A percentile compares a stretch with the other conserved stretches of the same genome.
Evolutionary conservation across 2,888 invertebrate species (phyloP).

Genomic region (Eupithecia vulgata): DNA sequence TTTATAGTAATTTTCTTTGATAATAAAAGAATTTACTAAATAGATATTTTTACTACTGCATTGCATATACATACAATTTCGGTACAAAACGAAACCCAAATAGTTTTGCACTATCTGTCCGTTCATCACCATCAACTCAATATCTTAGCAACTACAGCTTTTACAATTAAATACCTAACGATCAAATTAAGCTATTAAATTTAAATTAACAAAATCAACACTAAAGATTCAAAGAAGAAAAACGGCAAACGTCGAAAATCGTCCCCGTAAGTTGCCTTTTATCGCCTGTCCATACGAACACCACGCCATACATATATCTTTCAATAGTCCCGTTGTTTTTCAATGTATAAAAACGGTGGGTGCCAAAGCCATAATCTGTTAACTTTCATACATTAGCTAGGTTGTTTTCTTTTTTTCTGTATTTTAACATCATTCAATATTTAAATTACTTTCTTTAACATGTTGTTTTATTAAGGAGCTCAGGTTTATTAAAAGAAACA

Average conservation of each 20-base stretch:
- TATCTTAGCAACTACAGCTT: not conserved
- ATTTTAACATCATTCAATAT: not conserved
- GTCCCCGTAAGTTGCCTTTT: not conserved
- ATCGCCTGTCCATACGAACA: not conserved
- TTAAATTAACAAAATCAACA: not conserved
- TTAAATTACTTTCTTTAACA: not conserved
- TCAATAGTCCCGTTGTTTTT: conserved; percentile 65
- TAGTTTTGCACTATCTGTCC: too few species aligned
- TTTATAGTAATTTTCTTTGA: too few species aligned
- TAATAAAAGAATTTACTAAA: too few species aligned
- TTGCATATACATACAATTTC: too few species aligned
- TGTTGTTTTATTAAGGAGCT: not conserved
- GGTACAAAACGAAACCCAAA: too few species aligned
- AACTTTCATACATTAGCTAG: not conserved
- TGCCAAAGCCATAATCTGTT: conserved; percentile 41
- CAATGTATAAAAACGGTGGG: conserved; percentile 51
- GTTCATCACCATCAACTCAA: too few species aligned
- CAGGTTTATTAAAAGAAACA: not conserved
- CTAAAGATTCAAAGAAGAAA: not conserved
- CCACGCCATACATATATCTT: conserved; percentile 77
- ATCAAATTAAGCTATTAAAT: too few species aligned
- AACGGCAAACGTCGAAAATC: not conserved
- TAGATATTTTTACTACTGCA: too few species aligned
- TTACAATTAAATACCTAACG: too few species aligned
- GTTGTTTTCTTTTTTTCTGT: conserved; percentile 46